A percentile compares a stretch with the other conserved stretches of the same genome.
Evolutionary conservation across 1,140 invertebrate genomes (phyloP).

Genomic region (Caerostris darwini): DNA sequence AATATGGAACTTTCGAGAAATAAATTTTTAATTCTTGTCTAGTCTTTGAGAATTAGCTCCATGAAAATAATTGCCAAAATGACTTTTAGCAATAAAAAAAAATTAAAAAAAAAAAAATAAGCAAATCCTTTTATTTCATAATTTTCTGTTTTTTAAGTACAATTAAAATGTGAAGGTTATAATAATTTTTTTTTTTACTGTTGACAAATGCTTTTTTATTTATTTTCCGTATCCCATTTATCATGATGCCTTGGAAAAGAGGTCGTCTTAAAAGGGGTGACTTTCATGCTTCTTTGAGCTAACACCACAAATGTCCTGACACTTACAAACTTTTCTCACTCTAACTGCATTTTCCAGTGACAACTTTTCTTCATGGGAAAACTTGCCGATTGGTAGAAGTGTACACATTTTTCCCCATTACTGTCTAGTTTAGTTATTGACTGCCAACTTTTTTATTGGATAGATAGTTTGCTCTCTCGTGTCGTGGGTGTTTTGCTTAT

Average conservation of each 20-base stretch:
- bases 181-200: neutral
- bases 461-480: neutral
- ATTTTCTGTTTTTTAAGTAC: neutral
- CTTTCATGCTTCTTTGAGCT: neutral
- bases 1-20: too few relatives aligned
- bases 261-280: neutral
- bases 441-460: neutral
- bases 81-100: neutral
- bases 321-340: neutral
- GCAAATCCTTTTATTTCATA: too few relatives aligned
- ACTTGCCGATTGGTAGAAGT: neutral
- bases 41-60: neutral
- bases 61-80: neutral
- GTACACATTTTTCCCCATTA: neutral
- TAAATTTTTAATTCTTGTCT: neutral
- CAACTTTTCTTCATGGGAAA: neutral
- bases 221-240: neutral
- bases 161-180: neutral
- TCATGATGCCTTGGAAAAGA: neutral
- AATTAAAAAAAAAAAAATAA: neutral
- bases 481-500: too few relatives aligned
- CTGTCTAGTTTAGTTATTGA: neutral
- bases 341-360: neutral
- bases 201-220: neutral
- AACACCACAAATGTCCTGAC: neutral